Conservation (phyloP, 2,888 invertebrate species). For the Eupithecia subfuscata region DNA sequence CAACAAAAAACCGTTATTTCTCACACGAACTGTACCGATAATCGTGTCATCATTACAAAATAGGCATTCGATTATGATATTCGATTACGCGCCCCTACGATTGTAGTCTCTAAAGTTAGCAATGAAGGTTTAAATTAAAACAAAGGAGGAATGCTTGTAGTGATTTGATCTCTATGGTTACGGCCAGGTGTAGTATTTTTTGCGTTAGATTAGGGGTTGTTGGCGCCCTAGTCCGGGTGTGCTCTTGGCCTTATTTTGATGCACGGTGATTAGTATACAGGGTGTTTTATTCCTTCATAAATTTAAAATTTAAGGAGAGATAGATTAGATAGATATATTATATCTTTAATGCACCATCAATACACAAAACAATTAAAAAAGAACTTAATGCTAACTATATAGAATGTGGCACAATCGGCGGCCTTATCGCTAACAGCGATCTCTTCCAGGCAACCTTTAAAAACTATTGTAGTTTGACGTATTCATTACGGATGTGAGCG, state of each 20-base stretch:
- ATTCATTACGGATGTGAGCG: too few species aligned
- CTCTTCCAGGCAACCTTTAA: too few species aligned
- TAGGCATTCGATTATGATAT: not conserved
- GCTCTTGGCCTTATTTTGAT: conserved; percentile 47
- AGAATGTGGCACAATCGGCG: too few species aligned
- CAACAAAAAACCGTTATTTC: conserved; percentile 69
- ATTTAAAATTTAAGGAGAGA: not conserved
- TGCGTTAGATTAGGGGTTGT: conserved; percentile 56
- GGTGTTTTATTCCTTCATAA: conserved; percentile 43
- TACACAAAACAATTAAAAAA: too few species aligned
- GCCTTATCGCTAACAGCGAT: too few species aligned
- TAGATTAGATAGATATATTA: too few species aligned
- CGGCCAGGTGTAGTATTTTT: conserved; percentile 75
- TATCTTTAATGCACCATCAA: too few species aligned
- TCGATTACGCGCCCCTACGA: not conserved
- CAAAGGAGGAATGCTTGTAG: conserved; percentile 52
- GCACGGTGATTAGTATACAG: conserved; percentile 55
- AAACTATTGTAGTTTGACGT: too few species aligned
- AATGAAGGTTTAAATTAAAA: conserved; percentile 24
- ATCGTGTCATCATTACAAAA: conserved; percentile 57
- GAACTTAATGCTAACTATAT: too few species aligned
- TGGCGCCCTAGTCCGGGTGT: conserved; percentile 55
- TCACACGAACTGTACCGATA: conserved; percentile 58
- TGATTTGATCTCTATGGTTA: conserved; percentile 83
- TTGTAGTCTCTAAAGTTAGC: conserved; percentile 38